A percentile compares a stretch with the other conserved stretches of the same genome.
These are phyloP conservation scores for Pholis gunnellus DNA, from an alignment of 2,113 vertebrate species.

Conservation along the genomic window DNA sequence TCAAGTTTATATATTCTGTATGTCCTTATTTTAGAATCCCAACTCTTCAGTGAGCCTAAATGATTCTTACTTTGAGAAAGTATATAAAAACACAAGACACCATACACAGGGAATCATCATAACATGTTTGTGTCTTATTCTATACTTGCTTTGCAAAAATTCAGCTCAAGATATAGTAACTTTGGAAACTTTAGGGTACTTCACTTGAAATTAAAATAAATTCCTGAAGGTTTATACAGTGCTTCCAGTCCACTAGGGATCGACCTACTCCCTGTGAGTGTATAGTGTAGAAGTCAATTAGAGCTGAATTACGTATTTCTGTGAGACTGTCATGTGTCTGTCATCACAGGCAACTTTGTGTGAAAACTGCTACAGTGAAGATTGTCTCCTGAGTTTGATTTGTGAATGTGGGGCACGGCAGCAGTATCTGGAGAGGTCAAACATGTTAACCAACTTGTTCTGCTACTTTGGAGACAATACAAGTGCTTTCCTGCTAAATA, in stretches of 20 bases:
- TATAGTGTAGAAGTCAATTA: background rate
- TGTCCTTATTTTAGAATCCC: background rate
- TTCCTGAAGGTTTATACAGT: background rate
- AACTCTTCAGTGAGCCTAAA: background rate
- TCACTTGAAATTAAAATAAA: background rate
- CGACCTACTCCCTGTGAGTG: background rate
- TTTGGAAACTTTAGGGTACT: background rate
- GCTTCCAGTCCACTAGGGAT: background rate
- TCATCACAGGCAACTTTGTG: conserved; percentile 9
- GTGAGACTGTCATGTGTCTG: background rate
- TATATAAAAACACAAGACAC: background rate
- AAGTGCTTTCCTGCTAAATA: conserved; percentile 46
- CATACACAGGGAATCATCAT: background rate
- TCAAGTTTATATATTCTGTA: background rate
- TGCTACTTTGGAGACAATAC: conserved; percentile 68
- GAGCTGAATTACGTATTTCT: background rate
- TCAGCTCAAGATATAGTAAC: background rate
- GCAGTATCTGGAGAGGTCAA: conserved; percentile 54
- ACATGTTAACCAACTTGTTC: conserved; percentile 79
- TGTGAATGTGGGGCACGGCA: conserved; percentile 52
- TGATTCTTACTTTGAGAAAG: background rate
- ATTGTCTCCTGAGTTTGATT: conserved; percentile 18
- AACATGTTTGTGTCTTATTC: background rate
- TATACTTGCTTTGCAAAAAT: background rate
- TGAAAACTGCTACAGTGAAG: conserved; percentile 21